Percentiles rank a stretch among this genome's conserved stretches.
Evolutionary conservation across 2,797 vertebrate genomes (phyloP).

Genomic region (Trematomus bernacchii): DNA sequence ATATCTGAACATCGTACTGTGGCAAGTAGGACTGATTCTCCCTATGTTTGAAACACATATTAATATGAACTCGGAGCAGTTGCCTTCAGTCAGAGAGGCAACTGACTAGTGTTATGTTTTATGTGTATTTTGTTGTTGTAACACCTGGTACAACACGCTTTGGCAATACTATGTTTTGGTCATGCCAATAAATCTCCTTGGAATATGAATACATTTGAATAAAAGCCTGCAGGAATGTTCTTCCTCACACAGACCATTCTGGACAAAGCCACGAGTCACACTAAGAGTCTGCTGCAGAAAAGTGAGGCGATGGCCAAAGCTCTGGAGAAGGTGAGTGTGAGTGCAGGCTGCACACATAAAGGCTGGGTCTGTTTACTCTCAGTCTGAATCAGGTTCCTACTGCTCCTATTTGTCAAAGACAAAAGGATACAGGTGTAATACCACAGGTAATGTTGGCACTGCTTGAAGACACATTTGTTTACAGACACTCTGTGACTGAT

Average conservation of each 20-base stretch:
- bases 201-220: too few species aligned
- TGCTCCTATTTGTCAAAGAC: background rate
- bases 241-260: constrained; percentile 87
- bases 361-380: constrained; percentile 48
- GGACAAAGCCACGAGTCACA: constrained; percentile 93
- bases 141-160: too few species aligned
- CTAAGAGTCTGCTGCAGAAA: constrained; percentile 91
- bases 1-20: background rate
- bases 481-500: background rate
- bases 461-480: background rate
- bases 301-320: constrained; percentile 88
- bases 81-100: background rate
- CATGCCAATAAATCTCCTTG: too few species aligned
- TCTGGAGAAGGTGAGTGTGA: constrained; percentile 90
- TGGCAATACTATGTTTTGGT: too few species aligned
- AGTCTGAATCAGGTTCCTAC: constrained; percentile 1
- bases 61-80: background rate
- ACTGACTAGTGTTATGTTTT: too few species aligned
- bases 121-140: too few species aligned
- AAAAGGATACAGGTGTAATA: background rate
- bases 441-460: background rate
- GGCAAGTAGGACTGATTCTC: background rate
- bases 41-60: background rate
- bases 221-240: background rate
- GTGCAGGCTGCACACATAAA: constrained; percentile 35